phyloP scores from a whole-genome alignment of 1,140 invertebrate species.

The Lasioglossum baleicum region DNA sequence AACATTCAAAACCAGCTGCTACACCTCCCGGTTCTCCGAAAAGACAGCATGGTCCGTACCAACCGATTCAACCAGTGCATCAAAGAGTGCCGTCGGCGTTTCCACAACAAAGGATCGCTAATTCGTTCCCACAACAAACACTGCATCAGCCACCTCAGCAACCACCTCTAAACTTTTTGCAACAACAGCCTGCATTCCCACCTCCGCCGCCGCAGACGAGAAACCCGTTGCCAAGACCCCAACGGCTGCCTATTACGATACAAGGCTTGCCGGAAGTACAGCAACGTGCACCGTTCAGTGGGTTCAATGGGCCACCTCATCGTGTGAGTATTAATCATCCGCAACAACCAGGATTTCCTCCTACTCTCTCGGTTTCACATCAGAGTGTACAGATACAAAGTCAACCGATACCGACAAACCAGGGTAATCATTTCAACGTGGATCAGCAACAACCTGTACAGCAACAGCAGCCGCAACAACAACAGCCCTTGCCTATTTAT shows the following conservation, averaged over 20 bases:
- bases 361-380: constrained; percentile 67
- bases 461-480: constrained; percentile 52
- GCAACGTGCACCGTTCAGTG: constrained; percentile 69
- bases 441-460: constrained; percentile 58
- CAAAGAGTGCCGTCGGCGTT: constrained; percentile 75
- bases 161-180: constrained; percentile 69
- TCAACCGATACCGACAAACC: constrained; percentile 45
- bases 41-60: constrained; percentile 74
- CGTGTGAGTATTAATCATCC: constrained; percentile 70
- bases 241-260: constrained; percentile 72
- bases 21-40: constrained; percentile 67
- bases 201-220: constrained; percentile 51
- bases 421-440: constrained; percentile 47
- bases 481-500: constrained; percentile 52
- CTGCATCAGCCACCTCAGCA: constrained; percentile 71
- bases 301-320: constrained; percentile 61
- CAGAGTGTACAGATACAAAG: constrained; percentile 70
- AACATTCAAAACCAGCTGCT: constrained; percentile 65
- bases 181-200: constrained; percentile 54
- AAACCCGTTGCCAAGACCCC: constrained; percentile 62
- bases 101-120: constrained; percentile 80
- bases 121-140: constrained; percentile 76
- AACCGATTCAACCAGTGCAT: constrained; percentile 74
- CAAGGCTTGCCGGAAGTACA: constrained; percentile 75
- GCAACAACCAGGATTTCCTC: constrained; percentile 67